A percentile compares a stretch with the other conserved stretches of the same genome.
phyloP scores from a whole-genome alignment of 2,888 invertebrate species.

The Bellardia bayeri region DNA sequence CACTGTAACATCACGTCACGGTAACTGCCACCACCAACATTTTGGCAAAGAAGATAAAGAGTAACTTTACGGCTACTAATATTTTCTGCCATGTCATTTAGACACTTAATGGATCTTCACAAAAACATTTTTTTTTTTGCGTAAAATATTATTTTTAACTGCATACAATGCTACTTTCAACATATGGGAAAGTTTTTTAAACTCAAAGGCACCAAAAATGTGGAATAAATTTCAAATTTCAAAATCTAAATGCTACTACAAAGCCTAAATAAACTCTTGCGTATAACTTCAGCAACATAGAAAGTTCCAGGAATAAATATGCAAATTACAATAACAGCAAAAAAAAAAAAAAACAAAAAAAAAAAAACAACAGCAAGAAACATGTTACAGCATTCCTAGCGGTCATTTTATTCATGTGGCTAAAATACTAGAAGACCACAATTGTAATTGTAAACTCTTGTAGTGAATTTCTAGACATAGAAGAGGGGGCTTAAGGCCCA shows the following conservation, averaged over 20 bases:
- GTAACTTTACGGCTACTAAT: slow-evolving; percentile 24
- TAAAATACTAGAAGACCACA: slow-evolving; percentile 66
- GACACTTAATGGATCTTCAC: slow-evolving; percentile 63
- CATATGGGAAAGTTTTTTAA: slow-evolving; percentile 29
- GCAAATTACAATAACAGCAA: not conserved
- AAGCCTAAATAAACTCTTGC: not conserved
- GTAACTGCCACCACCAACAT: slow-evolving; percentile 40
- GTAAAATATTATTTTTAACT: slow-evolving; percentile 33
- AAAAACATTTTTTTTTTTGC: slow-evolving; percentile 31
- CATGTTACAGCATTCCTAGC: slow-evolving; percentile 46
- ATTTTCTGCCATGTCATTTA: slow-evolving; percentile 68
- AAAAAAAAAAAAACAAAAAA: not conserved
- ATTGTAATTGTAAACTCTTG: slow-evolving; percentile 69
- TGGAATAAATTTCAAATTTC: slow-evolving; percentile 49
- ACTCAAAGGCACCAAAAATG: slow-evolving; percentile 8
- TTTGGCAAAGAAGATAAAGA: slow-evolving; percentile 39
- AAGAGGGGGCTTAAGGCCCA: not conserved
- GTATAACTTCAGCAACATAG: slow-evolving; percentile 7
- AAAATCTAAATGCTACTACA: slow-evolving; percentile 43
- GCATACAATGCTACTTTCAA: slow-evolving; percentile 51
- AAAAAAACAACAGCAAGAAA: not conserved
- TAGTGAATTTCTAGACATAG: not conserved
- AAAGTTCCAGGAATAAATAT: slow-evolving; percentile 44
- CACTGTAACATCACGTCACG: slow-evolving; percentile 40
- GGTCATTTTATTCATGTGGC: slow-evolving; percentile 70